Percentiles rank a stretch among this genome's conserved stretches.
Evolutionary conservation across 2,888 invertebrate genomes (phyloP).

Genomic region (Heliconius ethilla): DNA sequence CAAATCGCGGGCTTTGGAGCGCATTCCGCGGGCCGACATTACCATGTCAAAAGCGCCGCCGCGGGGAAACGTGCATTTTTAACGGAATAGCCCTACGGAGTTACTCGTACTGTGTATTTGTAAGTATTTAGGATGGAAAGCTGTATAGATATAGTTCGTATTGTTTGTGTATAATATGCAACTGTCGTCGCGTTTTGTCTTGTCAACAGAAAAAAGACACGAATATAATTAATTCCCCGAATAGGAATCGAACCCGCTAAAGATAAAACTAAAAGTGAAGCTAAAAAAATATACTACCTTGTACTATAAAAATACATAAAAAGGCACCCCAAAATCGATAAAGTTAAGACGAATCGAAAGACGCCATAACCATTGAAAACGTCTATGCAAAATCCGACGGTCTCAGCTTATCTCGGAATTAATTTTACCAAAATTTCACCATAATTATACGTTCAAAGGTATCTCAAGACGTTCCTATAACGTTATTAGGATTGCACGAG

Average conservation of each 20-base stretch:
- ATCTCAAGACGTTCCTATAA: slow-evolving; percentile 63
- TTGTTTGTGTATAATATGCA: background rate
- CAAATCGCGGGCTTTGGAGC: slow-evolving; percentile 41
- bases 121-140: background rate
- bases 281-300: background rate
- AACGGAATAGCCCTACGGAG: slow-evolving; percentile 53
- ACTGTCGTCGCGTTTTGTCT: background rate
- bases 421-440: slow-evolving; percentile 72
- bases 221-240: background rate
- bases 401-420: slow-evolving; percentile 67
- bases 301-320: background rate
- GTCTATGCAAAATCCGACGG: slow-evolving; percentile 44
- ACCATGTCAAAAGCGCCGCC: slow-evolving; percentile 75
- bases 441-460: slow-evolving; percentile 79
- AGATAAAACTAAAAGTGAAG: too few relatives aligned
- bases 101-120: slow-evolving; percentile 19
- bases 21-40: slow-evolving; percentile 55
- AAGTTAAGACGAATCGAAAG: background rate
- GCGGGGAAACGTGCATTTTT: slow-evolving; percentile 68
- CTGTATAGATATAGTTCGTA: background rate
- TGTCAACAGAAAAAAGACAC: background rate
- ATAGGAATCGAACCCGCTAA: too few relatives aligned
- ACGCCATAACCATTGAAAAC: slow-evolving; percentile 8
- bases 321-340: slow-evolving; percentile 1
- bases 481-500: slow-evolving; percentile 49